These are phyloP conservation scores for Hapalemur alaotrensis DNA, from an alignment of 2,797 vertebrate species.

Conservation along the genomic window DNA sequence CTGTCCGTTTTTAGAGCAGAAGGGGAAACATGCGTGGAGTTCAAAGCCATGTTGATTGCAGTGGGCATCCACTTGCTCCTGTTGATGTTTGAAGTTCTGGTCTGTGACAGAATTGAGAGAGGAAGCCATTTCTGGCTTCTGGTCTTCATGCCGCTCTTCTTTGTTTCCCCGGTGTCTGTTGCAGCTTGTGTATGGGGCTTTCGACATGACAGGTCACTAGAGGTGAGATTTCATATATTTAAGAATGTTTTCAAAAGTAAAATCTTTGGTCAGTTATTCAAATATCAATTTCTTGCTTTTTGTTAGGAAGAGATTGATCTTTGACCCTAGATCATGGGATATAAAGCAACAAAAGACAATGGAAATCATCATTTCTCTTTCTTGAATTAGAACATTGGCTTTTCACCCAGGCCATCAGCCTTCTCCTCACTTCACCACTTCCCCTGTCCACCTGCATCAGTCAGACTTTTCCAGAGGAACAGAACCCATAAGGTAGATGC, in stretches of 20 bases:
- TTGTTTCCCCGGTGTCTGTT: slow-evolving; percentile 97
- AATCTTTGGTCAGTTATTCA: neutral
- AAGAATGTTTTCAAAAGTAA: neutral
- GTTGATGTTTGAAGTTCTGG: slow-evolving; percentile 97
- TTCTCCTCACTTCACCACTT: neutral
- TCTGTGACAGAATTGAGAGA: slow-evolving; percentile 95
- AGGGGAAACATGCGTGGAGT: slow-evolving; percentile 98
- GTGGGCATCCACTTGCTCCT: slow-evolving; percentile 97
- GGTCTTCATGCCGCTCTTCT: slow-evolving; percentile 99
- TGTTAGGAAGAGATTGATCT: neutral
- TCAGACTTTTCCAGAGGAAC: neutral
- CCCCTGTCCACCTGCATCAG: neutral
- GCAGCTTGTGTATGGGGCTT: slow-evolving; percentile 99
- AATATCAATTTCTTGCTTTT: neutral
- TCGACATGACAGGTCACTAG: slow-evolving; percentile 96
- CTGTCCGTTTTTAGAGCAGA: slow-evolving; percentile 90
- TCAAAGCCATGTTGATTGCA: slow-evolving; percentile 98
- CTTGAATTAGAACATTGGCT: neutral
- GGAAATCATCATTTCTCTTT: neutral
- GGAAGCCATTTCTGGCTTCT: slow-evolving; percentile 96
- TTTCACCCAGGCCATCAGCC: neutral
- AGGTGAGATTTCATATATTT: slow-evolving; percentile 85
- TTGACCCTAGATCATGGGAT: neutral
- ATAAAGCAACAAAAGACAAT: neutral
- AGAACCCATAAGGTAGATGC: neutral